These are phyloP conservation scores for Phanerotoma sp. DNA, from an alignment of 2,888 invertebrate species.

Conservation along the genomic window DNA sequence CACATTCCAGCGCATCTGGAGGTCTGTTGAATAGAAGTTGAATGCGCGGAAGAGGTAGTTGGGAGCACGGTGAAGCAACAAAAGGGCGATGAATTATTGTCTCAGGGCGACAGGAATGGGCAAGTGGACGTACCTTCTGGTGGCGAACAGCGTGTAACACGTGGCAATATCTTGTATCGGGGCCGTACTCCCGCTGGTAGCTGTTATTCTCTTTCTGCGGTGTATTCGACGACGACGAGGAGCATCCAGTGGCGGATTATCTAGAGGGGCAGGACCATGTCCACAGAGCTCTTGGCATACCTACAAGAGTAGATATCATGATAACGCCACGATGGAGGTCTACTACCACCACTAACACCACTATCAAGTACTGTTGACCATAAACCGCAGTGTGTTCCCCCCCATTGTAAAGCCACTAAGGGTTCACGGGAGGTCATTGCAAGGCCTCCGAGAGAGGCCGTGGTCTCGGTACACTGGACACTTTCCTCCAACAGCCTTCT, in stretches of 20 bases:
- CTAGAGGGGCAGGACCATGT: constrained; percentile 33
- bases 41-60: neutral
- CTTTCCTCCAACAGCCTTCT: constrained; percentile 33
- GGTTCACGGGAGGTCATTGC: constrained; percentile 54
- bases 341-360: constrained; percentile 38
- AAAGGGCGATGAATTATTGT: constrained; percentile 38
- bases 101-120: constrained; percentile 39
- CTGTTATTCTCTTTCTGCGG: constrained; percentile 19
- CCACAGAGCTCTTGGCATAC: constrained; percentile 44
- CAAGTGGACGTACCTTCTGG: constrained; percentile 47
- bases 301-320: constrained; percentile 55
- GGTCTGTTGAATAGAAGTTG: neutral
- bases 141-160: constrained; percentile 58
- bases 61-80: constrained; percentile 21
- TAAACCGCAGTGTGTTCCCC: constrained; percentile 27
- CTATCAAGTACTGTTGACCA: constrained; percentile 8
- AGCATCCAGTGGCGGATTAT: constrained; percentile 19
- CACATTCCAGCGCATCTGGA: neutral
- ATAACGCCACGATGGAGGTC: constrained; percentile 55
- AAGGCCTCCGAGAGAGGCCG: constrained; percentile 44
- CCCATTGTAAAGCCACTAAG: constrained; percentile 31
- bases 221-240: constrained; percentile 26
- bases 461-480: constrained; percentile 24
- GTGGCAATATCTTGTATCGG: constrained; percentile 58
- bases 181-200: constrained; percentile 51